Evolutionary conservation across 2,888 invertebrate species (phyloP).

Genomic region (Cenopis cana): DNA sequence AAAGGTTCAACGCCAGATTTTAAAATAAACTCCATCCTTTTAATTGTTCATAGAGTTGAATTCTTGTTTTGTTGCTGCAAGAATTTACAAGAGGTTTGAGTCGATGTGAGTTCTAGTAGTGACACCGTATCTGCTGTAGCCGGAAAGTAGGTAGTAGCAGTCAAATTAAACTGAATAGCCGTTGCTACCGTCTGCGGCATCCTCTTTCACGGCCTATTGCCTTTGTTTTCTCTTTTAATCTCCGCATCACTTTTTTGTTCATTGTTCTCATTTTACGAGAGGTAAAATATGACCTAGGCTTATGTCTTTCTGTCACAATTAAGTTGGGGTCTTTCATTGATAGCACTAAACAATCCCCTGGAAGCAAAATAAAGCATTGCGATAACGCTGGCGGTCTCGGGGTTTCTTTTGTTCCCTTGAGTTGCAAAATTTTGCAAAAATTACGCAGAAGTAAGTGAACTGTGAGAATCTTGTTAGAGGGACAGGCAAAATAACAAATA

Average conservation of each 20-base stretch:
- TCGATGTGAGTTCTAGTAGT: conserved; percentile 11
- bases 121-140: conserved; percentile 34
- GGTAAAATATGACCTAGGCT: conserved; percentile 60
- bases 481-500: background rate
- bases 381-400: conserved; percentile 35
- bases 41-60: background rate
- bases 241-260: conserved; percentile 67
- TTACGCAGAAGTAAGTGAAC: conserved; percentile 13
- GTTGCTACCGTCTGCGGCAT: conserved; percentile 58
- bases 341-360: conserved; percentile 38
- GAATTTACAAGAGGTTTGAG: conserved; percentile 3
- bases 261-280: conserved; percentile 63
- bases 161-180: conserved; percentile 67
- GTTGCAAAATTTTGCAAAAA: conserved; percentile 23
- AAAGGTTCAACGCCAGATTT: background rate
- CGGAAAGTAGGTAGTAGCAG: conserved; percentile 59
- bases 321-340: conserved; percentile 35
- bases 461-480: background rate
- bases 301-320: conserved; percentile 39
- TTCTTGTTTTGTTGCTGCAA: background rate
- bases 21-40: background rate
- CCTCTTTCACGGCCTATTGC: conserved; percentile 72
- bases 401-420: conserved; percentile 33
- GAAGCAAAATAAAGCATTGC: conserved; percentile 39
- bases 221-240: conserved; percentile 78